Conservation (phyloP, 2,888 invertebrate species). For the Amblyjoppa proteus region DNA sequence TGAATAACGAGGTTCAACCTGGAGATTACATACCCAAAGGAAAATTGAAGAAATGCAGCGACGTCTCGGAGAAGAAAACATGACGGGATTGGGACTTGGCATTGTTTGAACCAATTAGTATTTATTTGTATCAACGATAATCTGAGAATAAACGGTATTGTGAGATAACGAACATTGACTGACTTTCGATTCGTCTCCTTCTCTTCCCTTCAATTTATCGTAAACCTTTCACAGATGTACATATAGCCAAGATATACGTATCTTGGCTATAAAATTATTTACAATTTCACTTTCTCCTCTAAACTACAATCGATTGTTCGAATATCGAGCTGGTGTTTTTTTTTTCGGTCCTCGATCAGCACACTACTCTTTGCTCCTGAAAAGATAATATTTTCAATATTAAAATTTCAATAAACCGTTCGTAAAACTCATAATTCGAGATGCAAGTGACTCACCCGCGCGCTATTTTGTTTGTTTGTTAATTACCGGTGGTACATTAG, state of each 20-base stretch:
- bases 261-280: slow-evolving; percentile 40
- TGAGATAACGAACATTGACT: not conserved
- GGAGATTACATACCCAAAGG: slow-evolving; percentile 52
- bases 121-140: slow-evolving; percentile 43
- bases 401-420: not conserved
- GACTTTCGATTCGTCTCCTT: not conserved
- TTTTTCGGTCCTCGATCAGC: slow-evolving; percentile 10
- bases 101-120: slow-evolving; percentile 43
- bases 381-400: slow-evolving; percentile 8
- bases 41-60: slow-evolving; percentile 60
- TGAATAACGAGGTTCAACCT: slow-evolving; percentile 86
- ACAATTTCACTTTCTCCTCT: slow-evolving; percentile 51
- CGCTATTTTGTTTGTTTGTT: not conserved
- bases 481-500: slow-evolving; percentile 14
- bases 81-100: slow-evolving; percentile 4
- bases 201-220: slow-evolving; percentile 45
- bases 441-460: slow-evolving; percentile 34
- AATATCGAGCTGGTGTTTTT: not conserved
- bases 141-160: slow-evolving; percentile 1
- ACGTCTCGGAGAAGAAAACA: slow-evolving; percentile 36
- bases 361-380: slow-evolving; percentile 44
- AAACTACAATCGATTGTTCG: slow-evolving; percentile 37
- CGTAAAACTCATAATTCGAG: not conserved
- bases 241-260: not conserved
- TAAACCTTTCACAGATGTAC: slow-evolving; percentile 33